These are phyloP conservation scores for Muricea muricata DNA, from an alignment of 92 coral and sea anemone species.

Conservation along the genomic window DNA sequence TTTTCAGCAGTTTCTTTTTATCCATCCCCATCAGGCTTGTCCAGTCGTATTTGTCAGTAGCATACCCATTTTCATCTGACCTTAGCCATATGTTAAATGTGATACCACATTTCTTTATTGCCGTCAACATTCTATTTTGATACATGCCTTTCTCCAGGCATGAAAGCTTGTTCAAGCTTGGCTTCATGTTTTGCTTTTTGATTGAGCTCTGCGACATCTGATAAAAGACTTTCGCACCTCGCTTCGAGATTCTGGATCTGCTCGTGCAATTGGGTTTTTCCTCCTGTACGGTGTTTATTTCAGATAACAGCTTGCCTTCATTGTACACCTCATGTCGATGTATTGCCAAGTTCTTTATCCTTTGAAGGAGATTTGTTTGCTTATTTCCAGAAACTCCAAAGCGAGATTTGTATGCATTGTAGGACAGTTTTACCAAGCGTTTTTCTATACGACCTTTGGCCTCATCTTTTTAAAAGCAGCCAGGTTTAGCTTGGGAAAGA, in stretches of 20 bases:
- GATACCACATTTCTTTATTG: conserved; percentile 46
- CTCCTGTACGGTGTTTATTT: too few relatives aligned
- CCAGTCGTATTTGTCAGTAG: conserved; percentile 43
- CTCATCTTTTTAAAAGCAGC: conserved; percentile 15
- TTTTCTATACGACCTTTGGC: conserved; percentile 1
- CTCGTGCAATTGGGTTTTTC: background rate
- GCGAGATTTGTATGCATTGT: background rate
- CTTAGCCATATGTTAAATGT: conserved; percentile 29
- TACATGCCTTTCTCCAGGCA: conserved; percentile 2
- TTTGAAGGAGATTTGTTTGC: background rate
- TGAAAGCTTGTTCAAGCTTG: background rate
- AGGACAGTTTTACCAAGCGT: background rate
- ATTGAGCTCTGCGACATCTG: background rate
- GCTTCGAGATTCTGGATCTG: background rate
- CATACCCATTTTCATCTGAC: conserved; percentile 45
- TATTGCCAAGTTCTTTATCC: background rate
- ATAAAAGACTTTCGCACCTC: background rate
- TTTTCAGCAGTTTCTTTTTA: conserved; percentile 39
- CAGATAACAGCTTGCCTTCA: too few relatives aligned
- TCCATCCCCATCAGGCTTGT: conserved; percentile 52
- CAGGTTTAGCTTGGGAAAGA: conserved; percentile 26
- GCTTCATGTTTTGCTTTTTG: background rate
- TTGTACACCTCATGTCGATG: background rate
- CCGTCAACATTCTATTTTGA: conserved; percentile 12
- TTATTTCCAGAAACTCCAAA: background rate